Evolutionary conservation across 2,888 invertebrate species (phyloP).

Genomic region (Lagria hirta): DNA sequence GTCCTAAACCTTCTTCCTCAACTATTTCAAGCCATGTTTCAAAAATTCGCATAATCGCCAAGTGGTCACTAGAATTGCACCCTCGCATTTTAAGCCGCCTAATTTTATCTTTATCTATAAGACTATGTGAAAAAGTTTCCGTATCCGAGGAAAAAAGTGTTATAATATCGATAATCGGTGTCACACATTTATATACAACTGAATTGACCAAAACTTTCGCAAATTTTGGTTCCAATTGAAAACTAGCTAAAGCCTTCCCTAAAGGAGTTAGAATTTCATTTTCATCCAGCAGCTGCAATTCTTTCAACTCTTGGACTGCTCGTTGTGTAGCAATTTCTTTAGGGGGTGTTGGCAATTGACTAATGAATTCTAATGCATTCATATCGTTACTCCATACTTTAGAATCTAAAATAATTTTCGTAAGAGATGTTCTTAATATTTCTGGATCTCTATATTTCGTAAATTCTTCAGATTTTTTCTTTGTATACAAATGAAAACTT

Average conservation of each 20-base stretch:
- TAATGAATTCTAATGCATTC: slow-evolving; percentile 61
- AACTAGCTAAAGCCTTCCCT: slow-evolving; percentile 55
- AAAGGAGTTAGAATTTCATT: slow-evolving; percentile 65
- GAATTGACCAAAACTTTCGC: slow-evolving; percentile 63
- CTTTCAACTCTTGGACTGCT: slow-evolving; percentile 64
- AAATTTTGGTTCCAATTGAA: slow-evolving; percentile 64
- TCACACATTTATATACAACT: slow-evolving; percentile 59
- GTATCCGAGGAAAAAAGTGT: slow-evolving; percentile 56
- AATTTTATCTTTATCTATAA: slow-evolving; percentile 56
- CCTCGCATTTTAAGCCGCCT: slow-evolving; percentile 58
- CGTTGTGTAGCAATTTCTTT: slow-evolving; percentile 54
- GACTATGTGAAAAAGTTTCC: slow-evolving; percentile 58
- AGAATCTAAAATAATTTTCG: slow-evolving; percentile 60
- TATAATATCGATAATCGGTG: slow-evolving; percentile 56
- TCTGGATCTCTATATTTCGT: slow-evolving; percentile 61
- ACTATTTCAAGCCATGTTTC: slow-evolving; percentile 55
- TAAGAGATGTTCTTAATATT: slow-evolving; percentile 61
- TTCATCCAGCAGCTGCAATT: slow-evolving; percentile 62
- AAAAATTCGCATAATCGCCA: slow-evolving; percentile 60
- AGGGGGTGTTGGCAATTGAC: slow-evolving; percentile 66
- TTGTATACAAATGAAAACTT: slow-evolving; percentile 60
- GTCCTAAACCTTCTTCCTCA: slow-evolving; percentile 40
- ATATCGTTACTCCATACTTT: slow-evolving; percentile 64
- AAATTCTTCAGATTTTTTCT: slow-evolving; percentile 57
- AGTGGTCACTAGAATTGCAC: slow-evolving; percentile 64